phyloP scores from a whole-genome alignment of 2,888 invertebrate genomes.

The Ophion obscuratus region DNA sequence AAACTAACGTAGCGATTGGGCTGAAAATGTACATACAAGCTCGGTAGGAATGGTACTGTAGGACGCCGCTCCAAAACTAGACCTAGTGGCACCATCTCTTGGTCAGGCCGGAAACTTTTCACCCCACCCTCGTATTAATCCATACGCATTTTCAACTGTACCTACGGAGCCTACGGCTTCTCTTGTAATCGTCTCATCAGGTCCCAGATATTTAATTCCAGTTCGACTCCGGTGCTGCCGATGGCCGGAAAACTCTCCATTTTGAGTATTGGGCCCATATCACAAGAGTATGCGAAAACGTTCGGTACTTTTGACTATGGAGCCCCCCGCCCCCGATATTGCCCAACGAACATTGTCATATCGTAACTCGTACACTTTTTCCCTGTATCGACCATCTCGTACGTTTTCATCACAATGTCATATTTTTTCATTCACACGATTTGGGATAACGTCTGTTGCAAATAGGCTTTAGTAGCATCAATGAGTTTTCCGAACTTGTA shows the following conservation, averaged over 20 bases:
- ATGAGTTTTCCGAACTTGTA: neutral
- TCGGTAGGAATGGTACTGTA: too few species aligned
- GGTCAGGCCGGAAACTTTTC: too few species aligned
- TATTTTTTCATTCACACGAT: neutral
- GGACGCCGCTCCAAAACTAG: too few species aligned
- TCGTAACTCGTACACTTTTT: neutral
- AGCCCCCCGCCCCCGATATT: neutral
- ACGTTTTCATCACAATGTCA: neutral
- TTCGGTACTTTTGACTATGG: neutral
- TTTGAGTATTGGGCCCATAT: neutral
- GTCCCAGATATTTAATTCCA: too few species aligned
- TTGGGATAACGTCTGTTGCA: neutral
- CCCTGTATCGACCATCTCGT: neutral
- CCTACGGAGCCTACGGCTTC: slow-evolving; percentile 13
- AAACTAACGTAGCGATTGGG: too few species aligned
- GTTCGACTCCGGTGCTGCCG: too few species aligned
- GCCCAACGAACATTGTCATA: neutral
- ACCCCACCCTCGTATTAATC: too few species aligned
- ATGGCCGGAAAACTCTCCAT: neutral
- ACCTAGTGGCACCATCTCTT: too few species aligned
- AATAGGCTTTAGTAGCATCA: neutral
- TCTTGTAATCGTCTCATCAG: slow-evolving; percentile 28
- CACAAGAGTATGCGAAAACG: too few species aligned
- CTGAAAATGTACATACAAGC: too few species aligned
- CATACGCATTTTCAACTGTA: slow-evolving; percentile 27